phyloP scores from a whole-genome alignment of 2,113 vertebrate species.

The Festucalex cinctus region DNA sequence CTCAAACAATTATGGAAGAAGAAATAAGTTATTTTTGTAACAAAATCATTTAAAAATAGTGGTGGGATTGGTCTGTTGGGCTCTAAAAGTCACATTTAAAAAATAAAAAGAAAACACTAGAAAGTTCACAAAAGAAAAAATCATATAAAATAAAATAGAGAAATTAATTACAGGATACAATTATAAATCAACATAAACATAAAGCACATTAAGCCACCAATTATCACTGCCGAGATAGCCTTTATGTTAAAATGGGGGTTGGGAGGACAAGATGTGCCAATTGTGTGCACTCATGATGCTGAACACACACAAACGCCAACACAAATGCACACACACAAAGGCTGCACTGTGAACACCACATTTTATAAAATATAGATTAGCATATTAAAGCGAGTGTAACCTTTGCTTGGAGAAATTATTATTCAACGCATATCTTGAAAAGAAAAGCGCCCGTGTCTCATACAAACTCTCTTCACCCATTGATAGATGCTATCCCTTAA shows the following conservation, averaged over 20 bases:
- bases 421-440: not conserved
- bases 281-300: not conserved
- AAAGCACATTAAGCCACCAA: no score
- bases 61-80: no score
- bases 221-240: not conserved
- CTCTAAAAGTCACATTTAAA: not conserved
- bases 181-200: not conserved
- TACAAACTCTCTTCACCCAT: not conserved
- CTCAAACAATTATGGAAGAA: no score
- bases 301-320: not conserved
- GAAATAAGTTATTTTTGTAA: no score
- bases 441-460: not conserved
- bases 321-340: not conserved
- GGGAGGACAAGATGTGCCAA: not conserved
- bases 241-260: not conserved
- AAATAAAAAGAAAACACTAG: not conserved
- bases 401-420: constrained; percentile 23
- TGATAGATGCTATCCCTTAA: not conserved
- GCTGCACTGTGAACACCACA: constrained; percentile 5
- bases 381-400: constrained; percentile 31
- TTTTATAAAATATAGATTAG: constrained; percentile 16
- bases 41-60: no score
- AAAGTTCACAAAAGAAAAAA: not conserved
- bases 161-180: not conserved
- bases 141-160: not conserved